Percentiles rank a stretch among this genome's conserved stretches.
These are phyloP conservation scores for Anguilla obscura DNA, from an alignment of 2,797 vertebrate genomes.

Conservation along the genomic window DNA sequence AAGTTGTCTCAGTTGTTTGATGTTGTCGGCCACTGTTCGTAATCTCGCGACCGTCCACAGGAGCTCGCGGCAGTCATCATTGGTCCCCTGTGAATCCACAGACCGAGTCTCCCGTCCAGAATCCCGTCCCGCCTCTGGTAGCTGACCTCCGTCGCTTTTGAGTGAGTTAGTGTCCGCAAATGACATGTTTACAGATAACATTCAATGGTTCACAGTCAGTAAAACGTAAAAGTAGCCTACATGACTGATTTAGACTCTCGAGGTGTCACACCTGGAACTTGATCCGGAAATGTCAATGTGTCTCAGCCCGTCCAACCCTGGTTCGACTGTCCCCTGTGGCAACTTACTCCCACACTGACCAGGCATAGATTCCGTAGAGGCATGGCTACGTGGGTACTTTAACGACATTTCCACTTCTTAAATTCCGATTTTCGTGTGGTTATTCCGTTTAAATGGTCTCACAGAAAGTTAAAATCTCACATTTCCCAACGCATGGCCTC, in stretches of 20 bases:
- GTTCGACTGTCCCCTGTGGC: neutral
- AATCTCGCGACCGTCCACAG: constrained; percentile 32
- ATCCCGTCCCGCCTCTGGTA: neutral
- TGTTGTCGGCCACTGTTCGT: constrained; percentile 22
- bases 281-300: neutral
- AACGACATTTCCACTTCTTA: neutral
- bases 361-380: neutral
- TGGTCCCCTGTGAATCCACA: neutral
- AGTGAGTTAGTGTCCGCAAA: neutral
- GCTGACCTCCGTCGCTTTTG: neutral
- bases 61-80: neutral
- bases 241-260: neutral
- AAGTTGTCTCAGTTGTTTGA: constrained; percentile 28
- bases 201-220: neutral
- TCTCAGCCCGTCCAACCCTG: neutral
- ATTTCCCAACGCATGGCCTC: neutral
- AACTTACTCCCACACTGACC: neutral
- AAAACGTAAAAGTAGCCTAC: neutral
- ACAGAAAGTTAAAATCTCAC: neutral
- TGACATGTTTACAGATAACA: neutral
- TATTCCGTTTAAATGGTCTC: neutral
- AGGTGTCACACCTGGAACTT: neutral
- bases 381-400: neutral
- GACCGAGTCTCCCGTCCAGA: neutral
- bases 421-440: neutral